Evolutionary conservation across 23 tunicate species (phyloP).

Genomic region (Diplosoma virens): DNA sequence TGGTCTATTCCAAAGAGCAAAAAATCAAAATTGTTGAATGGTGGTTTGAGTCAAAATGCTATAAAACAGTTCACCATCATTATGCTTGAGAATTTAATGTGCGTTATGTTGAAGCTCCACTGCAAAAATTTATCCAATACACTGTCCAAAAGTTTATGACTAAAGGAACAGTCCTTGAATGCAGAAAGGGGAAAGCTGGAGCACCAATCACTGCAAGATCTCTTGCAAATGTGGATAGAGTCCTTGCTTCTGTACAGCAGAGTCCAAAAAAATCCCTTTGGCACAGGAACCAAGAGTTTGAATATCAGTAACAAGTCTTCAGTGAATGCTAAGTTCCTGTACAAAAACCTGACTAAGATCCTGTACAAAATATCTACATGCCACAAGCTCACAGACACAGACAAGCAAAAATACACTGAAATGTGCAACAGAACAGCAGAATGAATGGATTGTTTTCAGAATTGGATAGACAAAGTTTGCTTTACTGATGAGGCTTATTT

Average conservation of each 20-base stretch:
- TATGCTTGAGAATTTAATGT: not conserved
- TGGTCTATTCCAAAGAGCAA: conserved; percentile 8
- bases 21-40: not conserved
- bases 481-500: conserved; percentile 26
- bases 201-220: conserved; percentile 29
- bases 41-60: conserved; percentile 2
- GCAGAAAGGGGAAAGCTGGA: conserved; percentile 25
- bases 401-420: conserved; percentile 15
- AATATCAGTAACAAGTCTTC: conserved; percentile 19
- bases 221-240: conserved; percentile 14
- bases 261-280: conserved; percentile 20
- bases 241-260: conserved; percentile 25
- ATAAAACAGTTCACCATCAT: not conserved
- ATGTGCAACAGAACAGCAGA: conserved; percentile 23
- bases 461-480: conserved; percentile 19
- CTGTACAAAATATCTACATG: conserved; percentile 17
- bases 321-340: conserved; percentile 15
- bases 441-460: conserved; percentile 12
- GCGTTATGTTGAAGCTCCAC: not conserved
- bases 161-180: conserved; percentile 7
- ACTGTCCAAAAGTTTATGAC: conserved; percentile 17
- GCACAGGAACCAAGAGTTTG: conserved; percentile 10
- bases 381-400: conserved; percentile 17
- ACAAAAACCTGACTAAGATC: conserved; percentile 17
- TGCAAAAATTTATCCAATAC: conserved; percentile 14